These are phyloP conservation scores for Anneissia japonica DNA, from an alignment of 35 echinoderm and acorn worm genomes.

Conservation along the genomic window DNA sequence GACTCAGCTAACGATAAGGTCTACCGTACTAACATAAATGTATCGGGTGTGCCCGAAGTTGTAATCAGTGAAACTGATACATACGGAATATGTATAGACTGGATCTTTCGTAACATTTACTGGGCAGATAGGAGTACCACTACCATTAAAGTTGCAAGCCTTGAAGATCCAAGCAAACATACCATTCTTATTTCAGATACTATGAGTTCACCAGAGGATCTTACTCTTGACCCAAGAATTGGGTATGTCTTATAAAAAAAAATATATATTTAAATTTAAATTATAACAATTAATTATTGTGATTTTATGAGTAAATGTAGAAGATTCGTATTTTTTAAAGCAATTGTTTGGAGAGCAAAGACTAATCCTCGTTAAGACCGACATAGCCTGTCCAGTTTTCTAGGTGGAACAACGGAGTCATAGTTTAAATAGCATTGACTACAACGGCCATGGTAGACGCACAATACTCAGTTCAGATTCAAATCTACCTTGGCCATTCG, in stretches of 20 bases:
- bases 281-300: no score
- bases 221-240: constrained; percentile 21
- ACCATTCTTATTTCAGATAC: constrained; percentile 39
- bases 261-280: constrained; percentile 53
- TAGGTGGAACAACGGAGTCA: constrained; percentile 36
- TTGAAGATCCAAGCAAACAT: constrained; percentile 28
- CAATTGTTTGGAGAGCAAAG: constrained; percentile 48
- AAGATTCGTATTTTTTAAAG: no score
- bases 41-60: constrained; percentile 32
- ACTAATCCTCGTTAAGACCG: constrained; percentile 7
- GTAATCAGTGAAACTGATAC: constrained; percentile 41
- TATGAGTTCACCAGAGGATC: constrained; percentile 46
- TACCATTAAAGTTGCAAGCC: constrained; percentile 51
- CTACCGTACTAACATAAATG: constrained; percentile 38
- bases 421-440: constrained; percentile 27
- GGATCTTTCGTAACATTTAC: constrained; percentile 38
- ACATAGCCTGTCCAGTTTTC: constrained; percentile 56
- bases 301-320: no score
- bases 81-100: constrained; percentile 59
- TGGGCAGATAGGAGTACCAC: constrained; percentile 52
- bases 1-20: constrained; percentile 42
- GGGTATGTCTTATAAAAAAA: constrained; percentile 56
- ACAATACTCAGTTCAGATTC: not conserved
- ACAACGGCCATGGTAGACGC: not conserved
- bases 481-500: no score